Conservation (phyloP, 2,888 invertebrate genomes). For the Euplagia quadripunctaria region DNA sequence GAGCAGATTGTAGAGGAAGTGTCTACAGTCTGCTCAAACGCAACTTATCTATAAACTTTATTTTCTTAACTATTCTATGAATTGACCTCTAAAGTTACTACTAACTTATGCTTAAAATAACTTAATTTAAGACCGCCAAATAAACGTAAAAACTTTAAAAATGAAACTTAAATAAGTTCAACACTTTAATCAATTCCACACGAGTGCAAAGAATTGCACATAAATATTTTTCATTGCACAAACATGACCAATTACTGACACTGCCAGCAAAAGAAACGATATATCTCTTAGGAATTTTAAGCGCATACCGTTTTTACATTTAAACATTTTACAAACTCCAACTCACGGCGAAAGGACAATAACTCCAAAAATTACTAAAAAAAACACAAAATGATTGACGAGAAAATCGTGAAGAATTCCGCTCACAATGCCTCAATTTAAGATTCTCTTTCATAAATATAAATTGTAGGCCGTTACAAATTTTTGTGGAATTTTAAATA, state of each 20-base stretch:
- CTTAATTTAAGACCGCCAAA: neutral
- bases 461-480: conserved; percentile 61
- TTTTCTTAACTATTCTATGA: no score
- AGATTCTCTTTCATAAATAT: conserved; percentile 59
- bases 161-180: neutral
- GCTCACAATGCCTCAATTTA: conserved; percentile 69
- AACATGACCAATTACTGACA: conserved; percentile 26
- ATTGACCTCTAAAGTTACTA: no score
- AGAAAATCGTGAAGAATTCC: conserved; percentile 50
- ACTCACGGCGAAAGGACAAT: conserved; percentile 37
- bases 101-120: neutral
- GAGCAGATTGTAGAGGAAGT: no score
- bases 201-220: conserved; percentile 4
- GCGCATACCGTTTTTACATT: conserved; percentile 28
- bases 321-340: conserved; percentile 22
- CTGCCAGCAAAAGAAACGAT: conserved; percentile 16
- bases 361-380: conserved; percentile 43
- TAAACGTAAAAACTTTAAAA: neutral
- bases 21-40: no score
- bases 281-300: conserved; percentile 23
- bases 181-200: conserved; percentile 13
- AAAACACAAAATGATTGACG: conserved; percentile 46
- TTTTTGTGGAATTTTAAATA: conserved; percentile 69
- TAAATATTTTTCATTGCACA: conserved; percentile 22
- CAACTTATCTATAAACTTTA: no score